phyloP scores from a whole-genome alignment of 2,888 invertebrate genomes.

The Thymelicus lineola region DNA sequence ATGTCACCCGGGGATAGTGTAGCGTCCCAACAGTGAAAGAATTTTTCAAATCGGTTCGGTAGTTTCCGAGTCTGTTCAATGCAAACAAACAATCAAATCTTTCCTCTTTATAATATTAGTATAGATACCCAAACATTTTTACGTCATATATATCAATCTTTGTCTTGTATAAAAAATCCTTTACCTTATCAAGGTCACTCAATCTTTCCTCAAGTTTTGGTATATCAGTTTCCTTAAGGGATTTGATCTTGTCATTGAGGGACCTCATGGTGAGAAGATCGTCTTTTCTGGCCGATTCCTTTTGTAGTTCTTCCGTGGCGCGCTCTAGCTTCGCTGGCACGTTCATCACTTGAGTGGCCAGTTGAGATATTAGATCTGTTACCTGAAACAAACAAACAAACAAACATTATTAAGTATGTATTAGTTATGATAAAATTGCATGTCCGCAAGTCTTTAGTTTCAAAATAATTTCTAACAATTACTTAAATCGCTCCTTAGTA shows the following conservation, averaged over 20 bases:
- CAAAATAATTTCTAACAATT: too few relatives aligned
- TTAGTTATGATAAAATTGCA: too few relatives aligned
- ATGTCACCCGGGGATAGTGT: too few relatives aligned
- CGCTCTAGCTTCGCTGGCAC: slow-evolving; percentile 88
- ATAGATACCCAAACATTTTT: too few relatives aligned
- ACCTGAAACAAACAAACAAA: slow-evolving; percentile 57
- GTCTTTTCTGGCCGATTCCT: slow-evolving; percentile 88
- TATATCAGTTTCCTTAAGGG: slow-evolving; percentile 87
- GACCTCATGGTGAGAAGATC: slow-evolving; percentile 89
- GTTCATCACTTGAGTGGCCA: slow-evolving; percentile 88
- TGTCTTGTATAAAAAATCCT: slow-evolving; percentile 3
- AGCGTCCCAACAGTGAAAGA: too few relatives aligned
- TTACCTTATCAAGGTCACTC: slow-evolving; percentile 75
- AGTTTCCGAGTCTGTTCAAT: too few relatives aligned
- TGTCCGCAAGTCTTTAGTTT: too few relatives aligned
- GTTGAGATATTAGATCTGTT: slow-evolving; percentile 84
- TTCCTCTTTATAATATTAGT: too few relatives aligned
- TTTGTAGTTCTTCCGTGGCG: slow-evolving; percentile 86
- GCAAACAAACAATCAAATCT: too few relatives aligned
- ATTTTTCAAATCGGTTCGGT: too few relatives aligned
- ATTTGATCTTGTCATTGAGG: slow-evolving; percentile 86
- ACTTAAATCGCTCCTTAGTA: too few relatives aligned
- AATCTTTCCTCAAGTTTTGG: slow-evolving; percentile 86
- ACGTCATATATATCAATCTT: not conserved
- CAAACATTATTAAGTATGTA: not conserved